Evolutionary conservation across 1,140 invertebrate genomes (phyloP).

Genomic region (Lepidurus arcticus): DNA sequence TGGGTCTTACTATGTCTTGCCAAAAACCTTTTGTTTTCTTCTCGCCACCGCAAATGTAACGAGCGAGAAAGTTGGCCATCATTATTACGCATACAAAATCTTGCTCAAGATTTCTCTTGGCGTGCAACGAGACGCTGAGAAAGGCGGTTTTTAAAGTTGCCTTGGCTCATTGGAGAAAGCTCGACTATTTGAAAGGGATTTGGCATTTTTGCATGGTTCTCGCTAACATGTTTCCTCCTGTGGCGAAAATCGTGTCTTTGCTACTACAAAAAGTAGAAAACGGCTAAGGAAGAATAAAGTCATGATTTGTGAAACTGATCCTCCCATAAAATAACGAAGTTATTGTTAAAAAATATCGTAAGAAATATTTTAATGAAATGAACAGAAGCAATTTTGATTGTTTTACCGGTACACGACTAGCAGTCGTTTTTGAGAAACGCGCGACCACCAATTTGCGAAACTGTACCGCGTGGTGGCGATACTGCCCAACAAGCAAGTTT

Average conservation of each 20-base stretch:
- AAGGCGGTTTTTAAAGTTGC: neutral
- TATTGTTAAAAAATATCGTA: too few relatives aligned
- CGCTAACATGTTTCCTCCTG: neutral
- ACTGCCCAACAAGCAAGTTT: neutral
- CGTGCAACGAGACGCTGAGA: neutral
- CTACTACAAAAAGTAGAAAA: neutral
- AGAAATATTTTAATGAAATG: too few relatives aligned
- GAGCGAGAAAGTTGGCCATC: constrained; percentile 12
- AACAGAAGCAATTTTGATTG: too few relatives aligned
- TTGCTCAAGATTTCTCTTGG: neutral
- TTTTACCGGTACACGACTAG: too few relatives aligned
- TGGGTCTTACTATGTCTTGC: neutral
- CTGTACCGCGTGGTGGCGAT: neutral
- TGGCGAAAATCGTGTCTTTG: neutral
- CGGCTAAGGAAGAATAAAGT: neutral
- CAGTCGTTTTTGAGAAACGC: too few relatives aligned
- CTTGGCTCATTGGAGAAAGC: neutral
- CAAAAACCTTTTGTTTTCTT: constrained; percentile 3
- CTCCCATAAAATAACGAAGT: too few relatives aligned
- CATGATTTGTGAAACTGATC: too few relatives aligned
- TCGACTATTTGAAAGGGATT: neutral
- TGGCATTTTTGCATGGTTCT: neutral
- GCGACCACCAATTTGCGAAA: too few relatives aligned
- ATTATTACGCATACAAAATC: neutral
- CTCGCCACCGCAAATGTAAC: neutral